phyloP scores from a whole-genome alignment of 2,888 invertebrate species.

The Eupithecia pulchellata region DNA sequence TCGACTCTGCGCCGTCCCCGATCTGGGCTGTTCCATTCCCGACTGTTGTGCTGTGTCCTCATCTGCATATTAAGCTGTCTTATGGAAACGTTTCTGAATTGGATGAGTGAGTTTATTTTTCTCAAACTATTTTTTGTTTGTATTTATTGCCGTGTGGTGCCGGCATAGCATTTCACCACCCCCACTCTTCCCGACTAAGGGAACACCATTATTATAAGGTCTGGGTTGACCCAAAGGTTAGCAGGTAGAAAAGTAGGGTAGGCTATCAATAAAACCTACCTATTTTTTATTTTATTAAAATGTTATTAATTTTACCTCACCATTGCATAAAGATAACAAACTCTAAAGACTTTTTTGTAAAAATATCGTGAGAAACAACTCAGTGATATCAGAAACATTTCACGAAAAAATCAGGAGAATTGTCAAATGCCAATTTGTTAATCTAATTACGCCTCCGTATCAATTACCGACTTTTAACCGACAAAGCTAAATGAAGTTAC shows the following conservation, averaged over 20 bases:
- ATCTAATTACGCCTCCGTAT: not conserved
- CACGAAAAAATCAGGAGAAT: not conserved
- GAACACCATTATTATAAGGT: too few species aligned
- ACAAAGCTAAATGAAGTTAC: not conserved
- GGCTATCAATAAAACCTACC: too few species aligned
- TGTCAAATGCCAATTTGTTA: not conserved
- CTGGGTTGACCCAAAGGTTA: too few species aligned
- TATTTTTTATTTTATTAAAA: too few species aligned
- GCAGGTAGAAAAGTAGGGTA: too few species aligned
- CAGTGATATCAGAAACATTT: not conserved
- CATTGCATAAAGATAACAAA: not conserved
- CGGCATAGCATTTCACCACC: too few species aligned
- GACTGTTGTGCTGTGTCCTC: slow-evolving; percentile 77
- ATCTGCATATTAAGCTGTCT: slow-evolving; percentile 71
- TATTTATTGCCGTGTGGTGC: too few species aligned
- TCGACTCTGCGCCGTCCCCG: slow-evolving; percentile 77
- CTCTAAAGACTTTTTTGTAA: not conserved
- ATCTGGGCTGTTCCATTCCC: slow-evolving; percentile 82
- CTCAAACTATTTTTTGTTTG: too few species aligned
- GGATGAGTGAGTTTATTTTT: slow-evolving; percentile 58
- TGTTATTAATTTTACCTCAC: too few species aligned
- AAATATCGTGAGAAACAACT: not conserved
- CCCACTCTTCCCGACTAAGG: too few species aligned
- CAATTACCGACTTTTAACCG: not conserved
- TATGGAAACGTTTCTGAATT: slow-evolving; percentile 67